phyloP scores from a whole-genome alignment of 2,888 invertebrate species.

The Acleris cristana region DNA sequence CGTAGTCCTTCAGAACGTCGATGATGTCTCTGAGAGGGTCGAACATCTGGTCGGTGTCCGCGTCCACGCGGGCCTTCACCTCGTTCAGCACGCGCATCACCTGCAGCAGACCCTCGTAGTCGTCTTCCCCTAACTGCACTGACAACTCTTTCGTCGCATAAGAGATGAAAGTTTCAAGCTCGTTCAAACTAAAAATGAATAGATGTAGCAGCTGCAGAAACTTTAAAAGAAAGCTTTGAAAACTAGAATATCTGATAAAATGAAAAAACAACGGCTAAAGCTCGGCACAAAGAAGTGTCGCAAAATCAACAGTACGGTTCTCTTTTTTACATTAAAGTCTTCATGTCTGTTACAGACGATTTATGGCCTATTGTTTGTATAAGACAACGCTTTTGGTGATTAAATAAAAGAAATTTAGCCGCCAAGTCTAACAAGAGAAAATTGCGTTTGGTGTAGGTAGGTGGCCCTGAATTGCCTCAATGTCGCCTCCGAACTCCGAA shows the following conservation, averaged over 20 bases:
- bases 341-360: too few relatives aligned
- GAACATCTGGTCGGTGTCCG: slow-evolving; percentile 93
- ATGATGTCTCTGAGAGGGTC: slow-evolving; percentile 94
- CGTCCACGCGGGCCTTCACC: slow-evolving; percentile 87
- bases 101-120: slow-evolving; percentile 92
- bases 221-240: not conserved
- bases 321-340: too few relatives aligned
- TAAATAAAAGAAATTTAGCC: too few relatives aligned
- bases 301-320: too few relatives aligned
- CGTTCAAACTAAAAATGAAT: slow-evolving; percentile 84
- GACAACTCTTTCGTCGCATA: slow-evolving; percentile 89
- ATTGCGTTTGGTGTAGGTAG: too few relatives aligned
- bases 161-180: slow-evolving; percentile 90
- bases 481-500: too few relatives aligned
- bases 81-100: slow-evolving; percentile 94
- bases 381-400: too few relatives aligned
- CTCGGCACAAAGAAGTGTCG: not conserved
- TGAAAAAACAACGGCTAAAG: not conserved
- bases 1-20: slow-evolving; percentile 91
- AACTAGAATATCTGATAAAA: not conserved
- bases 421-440: too few relatives aligned
- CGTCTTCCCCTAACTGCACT: slow-evolving; percentile 90
- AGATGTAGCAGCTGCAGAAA: slow-evolving; percentile 37
- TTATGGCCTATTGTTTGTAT: too few relatives aligned
- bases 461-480: too few relatives aligned